Evolutionary conservation across 2,888 invertebrate species (phyloP), one percentile per base, ranked within the genome.

Genomic region (Willowsia nigromaculata): DNA sequence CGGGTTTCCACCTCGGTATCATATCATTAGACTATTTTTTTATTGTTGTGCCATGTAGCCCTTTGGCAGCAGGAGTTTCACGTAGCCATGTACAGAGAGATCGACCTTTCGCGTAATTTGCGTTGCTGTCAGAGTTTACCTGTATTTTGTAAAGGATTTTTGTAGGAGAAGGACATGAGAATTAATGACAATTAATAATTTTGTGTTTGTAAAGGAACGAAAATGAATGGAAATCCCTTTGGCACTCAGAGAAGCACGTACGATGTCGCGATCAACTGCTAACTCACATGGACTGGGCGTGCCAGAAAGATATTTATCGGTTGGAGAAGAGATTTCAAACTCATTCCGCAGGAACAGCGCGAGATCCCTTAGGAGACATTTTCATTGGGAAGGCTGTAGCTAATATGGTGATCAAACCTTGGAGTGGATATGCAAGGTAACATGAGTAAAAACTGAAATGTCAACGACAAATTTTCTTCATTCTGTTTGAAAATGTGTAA

Each of bases 231-330:
- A 94, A 94, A 93, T 94, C 95, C 86, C 94, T 95, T 18, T 95
- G 95, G 95, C 95, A 95, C 91, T 94, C 94, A 82, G 95, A 95
- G 93, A 94, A 94, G 83, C 95, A 95, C 93, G 94, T 95, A 0
- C 94, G 95, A 43, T 95, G 95, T 93, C 94, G 95, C 56, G 95
- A 95, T 92, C 95, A 95, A 88, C 93, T 95, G 25, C 93, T 95
- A 59, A 94, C 94, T 33, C 95, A 95, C 91, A 93, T 95, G 83
- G 95, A 94, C 92, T 95, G 95, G 95, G 95, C 95, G 25, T 95
- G 95, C 92, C 95, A 95, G 93, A 95, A 95, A 93, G 95, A 95
- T 92, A 95, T 95, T 91, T 95, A 95, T 93, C 94, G 95, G 53
- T 65, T 93, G 80, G 92, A 91, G 90, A 92, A 93, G 81, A 74